These are phyloP conservation scores for Scaptomyza montana DNA, from an alignment of 1,140 invertebrate species.

Conservation along the genomic window DNA sequence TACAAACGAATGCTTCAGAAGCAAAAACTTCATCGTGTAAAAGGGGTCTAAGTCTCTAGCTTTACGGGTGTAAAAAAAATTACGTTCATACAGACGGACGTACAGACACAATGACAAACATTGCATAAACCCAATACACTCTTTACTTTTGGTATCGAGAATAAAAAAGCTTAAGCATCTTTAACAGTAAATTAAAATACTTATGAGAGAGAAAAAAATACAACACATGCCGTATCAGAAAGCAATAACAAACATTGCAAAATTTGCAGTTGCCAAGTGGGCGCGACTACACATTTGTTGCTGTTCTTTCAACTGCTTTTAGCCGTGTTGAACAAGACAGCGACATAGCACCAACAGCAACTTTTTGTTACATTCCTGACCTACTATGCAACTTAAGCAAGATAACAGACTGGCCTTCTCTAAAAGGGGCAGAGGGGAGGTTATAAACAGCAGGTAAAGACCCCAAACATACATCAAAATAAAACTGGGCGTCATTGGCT, in stretches of 20 bases:
- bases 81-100: slow-evolving; percentile 35
- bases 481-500: slow-evolving; percentile 53
- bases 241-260: slow-evolving; percentile 38
- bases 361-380: slow-evolving; percentile 72
- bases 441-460: slow-evolving; percentile 15
- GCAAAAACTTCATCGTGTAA: too few species aligned
- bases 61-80: slow-evolving; percentile 37
- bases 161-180: too few species aligned
- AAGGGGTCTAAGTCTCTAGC: too few species aligned
- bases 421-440: not conserved
- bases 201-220: not conserved
- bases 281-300: slow-evolving; percentile 60
- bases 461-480: not conserved
- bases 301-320: slow-evolving; percentile 51
- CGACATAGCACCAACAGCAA: slow-evolving; percentile 16
- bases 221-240: slow-evolving; percentile 31
- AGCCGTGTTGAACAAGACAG: slow-evolving; percentile 62
- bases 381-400: slow-evolving; percentile 69
- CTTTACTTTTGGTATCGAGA: too few species aligned
- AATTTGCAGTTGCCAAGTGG: slow-evolving; percentile 64
- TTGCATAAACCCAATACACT: too few species aligned
- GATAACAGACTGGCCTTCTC: slow-evolving; percentile 38
- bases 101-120: too few species aligned
- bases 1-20: too few species aligned
- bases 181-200: too few species aligned